A percentile compares a stretch with the other conserved stretches of the same genome.
Conservation (phyloP, 2,888 invertebrate species). For the Melieria picta region DNA sequence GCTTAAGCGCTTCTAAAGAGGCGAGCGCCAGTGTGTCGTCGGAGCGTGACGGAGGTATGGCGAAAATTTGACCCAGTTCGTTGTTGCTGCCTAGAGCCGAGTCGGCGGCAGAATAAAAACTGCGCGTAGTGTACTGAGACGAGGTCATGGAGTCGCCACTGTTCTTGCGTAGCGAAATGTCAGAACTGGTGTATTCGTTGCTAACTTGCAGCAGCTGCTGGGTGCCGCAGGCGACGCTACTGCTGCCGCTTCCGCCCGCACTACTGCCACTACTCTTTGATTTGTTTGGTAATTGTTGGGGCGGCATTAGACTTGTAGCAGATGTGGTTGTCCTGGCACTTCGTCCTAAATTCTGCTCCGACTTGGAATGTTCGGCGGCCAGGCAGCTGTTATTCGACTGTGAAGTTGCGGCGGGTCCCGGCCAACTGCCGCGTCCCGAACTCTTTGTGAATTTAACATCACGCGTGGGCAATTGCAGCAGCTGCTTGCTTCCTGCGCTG, state of each 20-base stretch:
- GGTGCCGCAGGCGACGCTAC: constrained; percentile 18
- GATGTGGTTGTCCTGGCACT: constrained; percentile 44
- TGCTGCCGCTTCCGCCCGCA: constrained; percentile 32
- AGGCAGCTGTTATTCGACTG: constrained; percentile 36
- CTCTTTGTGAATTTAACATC: constrained; percentile 81
- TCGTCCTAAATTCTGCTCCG: constrained; percentile 75
- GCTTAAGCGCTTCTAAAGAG: constrained; percentile 63
- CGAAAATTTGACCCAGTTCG: constrained; percentile 57
- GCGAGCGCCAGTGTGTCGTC: constrained; percentile 77
- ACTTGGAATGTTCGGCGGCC: constrained; percentile 82
- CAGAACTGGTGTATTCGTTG: constrained; percentile 54
- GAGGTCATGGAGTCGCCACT: constrained; percentile 70
- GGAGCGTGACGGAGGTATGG: constrained; percentile 81
- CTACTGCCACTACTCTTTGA: constrained; percentile 27
- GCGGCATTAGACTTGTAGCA: background rate
- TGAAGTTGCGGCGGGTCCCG: constrained; percentile 72
- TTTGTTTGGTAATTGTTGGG: constrained; percentile 29
- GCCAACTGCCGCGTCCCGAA: constrained; percentile 86
- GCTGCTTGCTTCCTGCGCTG: constrained; percentile 52
- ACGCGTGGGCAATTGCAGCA: constrained; percentile 66
- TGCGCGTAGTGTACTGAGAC: constrained; percentile 69
- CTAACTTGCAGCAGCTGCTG: constrained; percentile 50
- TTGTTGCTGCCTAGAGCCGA: constrained; percentile 51
- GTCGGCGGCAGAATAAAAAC: constrained; percentile 64
- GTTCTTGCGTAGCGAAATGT: constrained; percentile 67